Base-by-base conservation (phyloP, 2,888 invertebrate genomes). In the Andricus quercusramuli region DNA sequence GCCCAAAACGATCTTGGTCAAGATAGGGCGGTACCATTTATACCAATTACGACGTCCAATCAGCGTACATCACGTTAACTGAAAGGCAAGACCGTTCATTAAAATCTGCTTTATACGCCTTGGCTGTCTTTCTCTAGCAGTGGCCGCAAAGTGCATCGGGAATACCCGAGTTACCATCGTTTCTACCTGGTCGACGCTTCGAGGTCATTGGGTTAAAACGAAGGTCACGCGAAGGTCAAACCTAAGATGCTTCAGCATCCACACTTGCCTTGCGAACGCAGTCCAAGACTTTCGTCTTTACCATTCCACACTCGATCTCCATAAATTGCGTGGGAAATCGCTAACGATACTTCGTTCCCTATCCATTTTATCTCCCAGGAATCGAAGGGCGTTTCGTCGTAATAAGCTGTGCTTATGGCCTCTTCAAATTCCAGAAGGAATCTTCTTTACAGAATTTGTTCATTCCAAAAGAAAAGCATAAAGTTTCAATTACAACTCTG, bases 21-120 rank as follows among this genome's bases (percentile, higher is more conserved):
- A 79, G 44, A 51, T 67, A 47, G 37, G 20, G 22, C 22, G n/a
- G 78, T 65, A 74, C 80, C 83, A 85, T 84, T 86, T 86, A 85
- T 80, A 84, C 84, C 88, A 88, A 88, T 88, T 88, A 87, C 86
- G 68, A 83, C 25, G 80, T 82, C 80, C 82, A 87, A 89, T 87
- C 85, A 84, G 84, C 77, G 85, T 83, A 83, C 83, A 86, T 89
- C 86, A 86, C 85, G 84, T 86, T 84, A 86, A 87, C 84, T 84
- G 85, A 85, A 86, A 86, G 84, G 81, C 79, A 84, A 83, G 87
- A 86, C 85, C 84, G 81, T 84, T 86, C 86, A 85, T 89, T 89
- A 88, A 88, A 84, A 83, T 80, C 79, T 74, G 82, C 80, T 86
- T 84, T 76, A 67, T 80, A 68, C 78, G 76, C 78, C 70, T 70